Conservation (phyloP, 1,140 invertebrate genomes). For the Aphis craccivora region DNA sequence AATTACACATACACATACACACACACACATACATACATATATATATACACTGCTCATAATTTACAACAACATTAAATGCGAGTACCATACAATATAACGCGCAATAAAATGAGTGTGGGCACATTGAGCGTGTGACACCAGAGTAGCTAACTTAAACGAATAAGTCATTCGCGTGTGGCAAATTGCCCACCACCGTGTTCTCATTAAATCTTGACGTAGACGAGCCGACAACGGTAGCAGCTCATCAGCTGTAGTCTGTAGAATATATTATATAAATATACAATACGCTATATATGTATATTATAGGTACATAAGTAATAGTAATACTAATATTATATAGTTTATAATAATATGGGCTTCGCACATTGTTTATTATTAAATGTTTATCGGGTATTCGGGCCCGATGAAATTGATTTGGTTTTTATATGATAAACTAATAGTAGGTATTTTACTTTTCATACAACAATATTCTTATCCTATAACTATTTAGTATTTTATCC, state of each 20-base stretch:
- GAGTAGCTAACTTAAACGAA: not conserved
- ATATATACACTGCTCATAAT: not conserved
- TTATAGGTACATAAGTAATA: too few species aligned
- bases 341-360: too few species aligned
- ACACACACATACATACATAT: too few species aligned
- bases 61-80: not conserved
- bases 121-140: not conserved
- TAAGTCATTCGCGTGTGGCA: slow-evolving; percentile 12
- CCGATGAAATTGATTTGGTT: not conserved
- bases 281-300: not conserved
- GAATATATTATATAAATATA: not conserved
- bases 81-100: not conserved
- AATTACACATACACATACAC: not conserved
- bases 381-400: not conserved
- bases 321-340: not conserved
- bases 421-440: not conserved
- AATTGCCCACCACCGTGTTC: not conserved
- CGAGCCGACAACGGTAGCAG: not conserved
- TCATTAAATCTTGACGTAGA: not conserved
- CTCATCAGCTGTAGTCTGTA: not conserved
- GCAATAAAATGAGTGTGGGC: not conserved
- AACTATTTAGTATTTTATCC: not conserved
- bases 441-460: too few species aligned
- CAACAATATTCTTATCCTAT: not conserved
- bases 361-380: not conserved